Evolutionary conservation across 2,888 invertebrate species (phyloP).

Genomic region (Apoda limacodes): DNA sequence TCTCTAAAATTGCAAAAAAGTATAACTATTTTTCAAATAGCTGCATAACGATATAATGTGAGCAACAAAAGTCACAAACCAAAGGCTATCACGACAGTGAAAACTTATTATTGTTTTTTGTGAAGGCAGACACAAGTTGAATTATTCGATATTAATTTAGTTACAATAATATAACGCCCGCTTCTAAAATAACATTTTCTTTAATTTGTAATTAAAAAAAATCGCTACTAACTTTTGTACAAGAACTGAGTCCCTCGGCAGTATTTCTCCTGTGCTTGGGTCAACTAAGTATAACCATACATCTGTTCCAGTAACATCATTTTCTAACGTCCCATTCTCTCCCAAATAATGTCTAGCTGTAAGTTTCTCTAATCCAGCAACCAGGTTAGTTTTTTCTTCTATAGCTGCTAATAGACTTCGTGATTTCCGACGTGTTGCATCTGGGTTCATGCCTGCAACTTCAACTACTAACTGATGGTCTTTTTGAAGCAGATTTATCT

Average conservation of each 20-base stretch:
- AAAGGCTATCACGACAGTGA: no score
- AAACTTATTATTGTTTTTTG: no score
- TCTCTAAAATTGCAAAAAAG: no score
- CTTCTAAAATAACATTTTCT: no score
- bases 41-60: no score
- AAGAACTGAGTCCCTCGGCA: conserved; percentile 77
- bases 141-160: no score
- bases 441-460: conserved; percentile 80
- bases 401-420: conserved; percentile 68
- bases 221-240: conserved; percentile 76
- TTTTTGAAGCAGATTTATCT: conserved; percentile 83
- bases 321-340: conserved; percentile 81
- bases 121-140: no score
- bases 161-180: no score
- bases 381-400: conserved; percentile 78
- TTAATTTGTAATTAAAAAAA: no score
- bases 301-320: conserved; percentile 81
- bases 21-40: no score
- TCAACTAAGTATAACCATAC: conserved; percentile 90
- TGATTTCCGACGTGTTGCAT: conserved; percentile 69
- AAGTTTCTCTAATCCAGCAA: conserved; percentile 87
- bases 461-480: conserved; percentile 83
- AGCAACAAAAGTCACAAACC: no score
- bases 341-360: conserved; percentile 80
- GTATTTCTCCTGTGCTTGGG: conserved; percentile 79